Evolutionary conservation across 2,888 invertebrate genomes (phyloP), one percentile per base, ranked within the genome.

Genomic region (Cryptus armator): DNA sequence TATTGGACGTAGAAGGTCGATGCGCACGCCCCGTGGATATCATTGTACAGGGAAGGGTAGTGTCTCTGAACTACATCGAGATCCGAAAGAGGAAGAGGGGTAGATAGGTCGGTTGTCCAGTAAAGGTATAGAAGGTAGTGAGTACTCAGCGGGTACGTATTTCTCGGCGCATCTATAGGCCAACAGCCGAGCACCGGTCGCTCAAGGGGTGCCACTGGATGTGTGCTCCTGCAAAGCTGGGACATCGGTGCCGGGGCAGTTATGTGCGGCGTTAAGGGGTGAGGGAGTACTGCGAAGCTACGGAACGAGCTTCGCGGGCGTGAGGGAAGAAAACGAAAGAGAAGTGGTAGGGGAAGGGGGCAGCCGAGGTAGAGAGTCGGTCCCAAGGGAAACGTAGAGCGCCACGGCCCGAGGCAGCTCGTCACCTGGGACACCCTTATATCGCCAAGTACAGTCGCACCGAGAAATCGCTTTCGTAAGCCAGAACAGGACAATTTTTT

Each of bases 401-500:
- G 91, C 90, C 92, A 91, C 89, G 92, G 91, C 92, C 91, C 91
- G 92, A 92, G 92, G 92, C 92, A 91, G 91, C 92, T 92, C 91
- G 92, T 92, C 92, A 92, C 92, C 91, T 92, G 92, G 92, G 92
- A 92, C 92, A 91, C 89, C 91, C 92, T 92, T 92, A 92, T 92
- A 92, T 92, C 92, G 92, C 89, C 90, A 88, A 91, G 92, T 92
- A 92, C 92, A 92, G 92, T 92, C 92, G 89, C 89, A 86, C 87
- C 90, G 89, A 92, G 91, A 92, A 92, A 91, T 88, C 89, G 88
- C 88, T 89, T 90, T 89, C 89, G 87, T 9, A 89, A 88, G 88
- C 87, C 89, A 86, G 87, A 88, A 87, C 68, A 29, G 37, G 46
- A 70, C 78, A 46, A 79, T 79, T 75, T 78, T 78, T 82, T 82